phyloP scores from a whole-genome alignment of 1,140 invertebrate species.

The Sipha flava region DNA sequence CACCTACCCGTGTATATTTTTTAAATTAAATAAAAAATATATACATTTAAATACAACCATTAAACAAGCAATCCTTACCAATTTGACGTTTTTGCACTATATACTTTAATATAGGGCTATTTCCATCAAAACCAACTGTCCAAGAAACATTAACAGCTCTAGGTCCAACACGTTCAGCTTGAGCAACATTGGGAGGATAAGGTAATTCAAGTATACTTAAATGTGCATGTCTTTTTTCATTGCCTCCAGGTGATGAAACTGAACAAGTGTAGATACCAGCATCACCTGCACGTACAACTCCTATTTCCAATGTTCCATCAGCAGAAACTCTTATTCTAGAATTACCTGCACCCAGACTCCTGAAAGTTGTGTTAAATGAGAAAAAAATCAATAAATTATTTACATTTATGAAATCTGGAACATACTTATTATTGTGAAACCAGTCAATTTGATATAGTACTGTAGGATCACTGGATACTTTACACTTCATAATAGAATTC shows the following conservation, averaged over 20 bases:
- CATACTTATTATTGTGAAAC: conserved; percentile 79
- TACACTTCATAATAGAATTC: conserved; percentile 83
- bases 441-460: conserved; percentile 86
- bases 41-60: too few relatives aligned
- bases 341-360: conserved; percentile 43
- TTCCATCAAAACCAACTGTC: conserved; percentile 93
- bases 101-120: conserved; percentile 87
- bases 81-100: conserved; percentile 86
- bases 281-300: conserved; percentile 69
- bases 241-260: conserved; percentile 78
- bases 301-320: conserved; percentile 71
- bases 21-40: too few relatives aligned
- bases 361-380: background rate
- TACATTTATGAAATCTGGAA: conserved; percentile 33
- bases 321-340: conserved; percentile 60
- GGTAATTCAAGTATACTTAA: conserved; percentile 89
- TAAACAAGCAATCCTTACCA: background rate
- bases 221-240: conserved; percentile 75
- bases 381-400: background rate
- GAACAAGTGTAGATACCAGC: conserved; percentile 74
- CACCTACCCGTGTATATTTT: too few relatives aligned
- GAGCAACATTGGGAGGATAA: conserved; percentile 77
- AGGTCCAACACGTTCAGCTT: conserved; percentile 56
- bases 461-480: conserved; percentile 81
- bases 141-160: conserved; percentile 82